Evolutionary conservation across 2,113 vertebrate genomes (phyloP).

Genomic region (Nothocercus nigrocapillus): DNA sequence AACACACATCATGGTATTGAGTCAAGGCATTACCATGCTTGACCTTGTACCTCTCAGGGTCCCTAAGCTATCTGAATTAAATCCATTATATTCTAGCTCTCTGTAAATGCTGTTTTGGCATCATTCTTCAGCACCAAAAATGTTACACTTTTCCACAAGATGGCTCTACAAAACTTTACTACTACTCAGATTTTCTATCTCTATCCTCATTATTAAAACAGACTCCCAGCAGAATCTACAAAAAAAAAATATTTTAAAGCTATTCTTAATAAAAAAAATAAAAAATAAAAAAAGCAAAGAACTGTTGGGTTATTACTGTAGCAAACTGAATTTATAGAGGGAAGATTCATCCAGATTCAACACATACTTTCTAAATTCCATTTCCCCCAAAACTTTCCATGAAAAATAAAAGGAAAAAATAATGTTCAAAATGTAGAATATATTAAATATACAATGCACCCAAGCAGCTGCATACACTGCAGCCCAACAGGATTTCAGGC

Average conservation of each 20-base stretch:
- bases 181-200: neutral
- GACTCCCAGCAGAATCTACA: neutral
- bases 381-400: neutral
- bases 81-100: neutral
- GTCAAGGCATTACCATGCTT: neutral
- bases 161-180: conserved; percentile 53
- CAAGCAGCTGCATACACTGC: neutral
- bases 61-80: neutral
- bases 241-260: neutral
- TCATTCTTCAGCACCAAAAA: neutral
- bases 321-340: neutral
- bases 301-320: neutral
- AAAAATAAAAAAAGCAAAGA: neutral
- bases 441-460: neutral
- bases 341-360: neutral
- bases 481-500: neutral
- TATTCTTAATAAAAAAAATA: neutral
- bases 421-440: neutral
- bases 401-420: neutral
- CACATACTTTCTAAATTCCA: neutral
- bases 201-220: neutral
- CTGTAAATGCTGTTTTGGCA: neutral
- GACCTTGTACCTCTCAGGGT: neutral
- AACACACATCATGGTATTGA: neutral
- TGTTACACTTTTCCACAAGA: conserved; percentile 55